Conservation (phyloP, 1,140 invertebrate species). For the Drosophila bocqueti region DNA sequence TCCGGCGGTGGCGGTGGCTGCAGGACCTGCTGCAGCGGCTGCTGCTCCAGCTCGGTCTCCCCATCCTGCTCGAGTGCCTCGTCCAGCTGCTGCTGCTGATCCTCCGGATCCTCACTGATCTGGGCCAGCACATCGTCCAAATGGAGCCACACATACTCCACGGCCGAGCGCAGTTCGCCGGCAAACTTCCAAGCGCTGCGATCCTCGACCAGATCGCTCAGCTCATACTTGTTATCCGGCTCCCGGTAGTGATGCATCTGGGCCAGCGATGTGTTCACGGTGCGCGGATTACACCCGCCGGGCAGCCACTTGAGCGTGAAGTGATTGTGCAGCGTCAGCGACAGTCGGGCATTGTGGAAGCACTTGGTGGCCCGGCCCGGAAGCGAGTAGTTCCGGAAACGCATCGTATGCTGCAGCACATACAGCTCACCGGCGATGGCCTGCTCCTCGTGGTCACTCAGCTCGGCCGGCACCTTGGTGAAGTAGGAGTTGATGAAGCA, state of each 20-base stretch:
- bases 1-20: neutral
- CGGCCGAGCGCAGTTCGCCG: conserved; percentile 35
- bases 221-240: conserved; percentile 45
- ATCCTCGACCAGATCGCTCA: conserved; percentile 48
- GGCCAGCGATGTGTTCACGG: conserved; percentile 23
- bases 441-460: conserved; percentile 58
- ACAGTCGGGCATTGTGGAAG: conserved; percentile 61
- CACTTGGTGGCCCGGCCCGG: conserved; percentile 65
- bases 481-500: conserved; percentile 71
- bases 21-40: conserved; percentile 16
- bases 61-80: conserved; percentile 37
- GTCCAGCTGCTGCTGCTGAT: conserved; percentile 30
- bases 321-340: conserved; percentile 72
- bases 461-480: conserved; percentile 43
- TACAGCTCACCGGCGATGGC: conserved; percentile 57
- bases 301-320: conserved; percentile 55
- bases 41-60: conserved; percentile 33
- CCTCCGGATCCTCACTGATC: conserved; percentile 25
- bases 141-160: conserved; percentile 60
- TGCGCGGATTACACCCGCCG: conserved; percentile 28
- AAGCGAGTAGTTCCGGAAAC: conserved; percentile 48
- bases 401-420: conserved; percentile 68
- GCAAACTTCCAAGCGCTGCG: conserved; percentile 61
- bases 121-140: conserved; percentile 51
- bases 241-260: conserved; percentile 77